Evolutionary conservation across 2,113 vertebrate species (phyloP).

Genomic region (Leucosticte australis): DNA sequence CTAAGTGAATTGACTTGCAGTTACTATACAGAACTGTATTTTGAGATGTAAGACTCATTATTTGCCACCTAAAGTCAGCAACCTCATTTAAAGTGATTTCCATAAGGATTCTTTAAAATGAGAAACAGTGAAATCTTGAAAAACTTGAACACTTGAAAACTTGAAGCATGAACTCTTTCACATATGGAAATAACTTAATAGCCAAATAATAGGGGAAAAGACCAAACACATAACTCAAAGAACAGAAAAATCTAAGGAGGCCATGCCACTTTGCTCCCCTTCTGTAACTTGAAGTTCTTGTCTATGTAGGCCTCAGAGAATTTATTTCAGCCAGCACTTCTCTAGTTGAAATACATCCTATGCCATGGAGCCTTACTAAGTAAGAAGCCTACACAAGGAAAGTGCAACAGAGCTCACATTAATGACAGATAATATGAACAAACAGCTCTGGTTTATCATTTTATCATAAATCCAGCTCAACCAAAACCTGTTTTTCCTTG

Average conservation of each 20-base stretch:
- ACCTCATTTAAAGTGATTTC: neutral
- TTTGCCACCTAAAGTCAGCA: neutral
- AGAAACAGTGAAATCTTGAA: neutral
- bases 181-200: neutral
- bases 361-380: neutral
- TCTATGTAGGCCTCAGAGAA: neutral
- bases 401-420: neutral
- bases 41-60: fast-evolving
- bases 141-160: neutral
- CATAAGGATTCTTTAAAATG: neutral
- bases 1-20: neutral
- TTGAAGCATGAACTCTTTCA: neutral
- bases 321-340: neutral
- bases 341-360: neutral
- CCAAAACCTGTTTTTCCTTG: neutral
- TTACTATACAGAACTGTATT: neutral
- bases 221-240: neutral
- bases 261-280: neutral
- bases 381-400: neutral
- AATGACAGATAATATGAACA: neutral
- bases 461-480: neutral
- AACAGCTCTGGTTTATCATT: neutral
- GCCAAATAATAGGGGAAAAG: neutral
- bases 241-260: neutral
- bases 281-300: neutral